These are phyloP conservation scores for Brachyistius frenatus DNA, from an alignment of 2,113 vertebrate species.

Conservation along the genomic window DNA sequence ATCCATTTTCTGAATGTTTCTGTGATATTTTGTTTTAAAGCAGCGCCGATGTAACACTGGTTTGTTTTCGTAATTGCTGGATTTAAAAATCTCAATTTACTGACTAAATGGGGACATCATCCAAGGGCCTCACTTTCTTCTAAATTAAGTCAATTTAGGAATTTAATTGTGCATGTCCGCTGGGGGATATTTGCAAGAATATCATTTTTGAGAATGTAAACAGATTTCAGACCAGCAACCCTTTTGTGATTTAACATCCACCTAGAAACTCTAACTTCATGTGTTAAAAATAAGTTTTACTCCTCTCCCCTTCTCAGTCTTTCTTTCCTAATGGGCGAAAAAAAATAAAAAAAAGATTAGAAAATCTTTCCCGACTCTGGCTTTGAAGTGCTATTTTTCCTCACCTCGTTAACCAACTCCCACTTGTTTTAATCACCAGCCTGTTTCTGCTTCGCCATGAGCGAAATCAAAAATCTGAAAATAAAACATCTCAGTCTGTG, in stretches of 20 bases:
- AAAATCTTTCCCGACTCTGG: slow-evolving; percentile 15
- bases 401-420: slow-evolving; percentile 59
- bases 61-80: slow-evolving; percentile 23
- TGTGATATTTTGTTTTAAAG: slow-evolving; percentile 17
- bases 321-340: slow-evolving; percentile 36
- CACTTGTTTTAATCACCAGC: slow-evolving; percentile 55
- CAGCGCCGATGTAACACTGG: neutral
- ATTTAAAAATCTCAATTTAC: neutral
- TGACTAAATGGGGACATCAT: neutral
- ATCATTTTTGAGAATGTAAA: neutral
- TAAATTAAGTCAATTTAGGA: neutral
- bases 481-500: slow-evolving; percentile 54
- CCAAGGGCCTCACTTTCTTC: neutral
- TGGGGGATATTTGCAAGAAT: slow-evolving; percentile 2
- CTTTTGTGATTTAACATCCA: neutral
- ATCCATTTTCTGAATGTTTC: slow-evolving; percentile 33
- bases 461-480: slow-evolving; percentile 56
- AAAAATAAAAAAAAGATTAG: slow-evolving; percentile 9
- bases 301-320: neutral
- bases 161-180: neutral
- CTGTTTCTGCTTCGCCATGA: slow-evolving; percentile 44
- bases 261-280: neutral
- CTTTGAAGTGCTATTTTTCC: slow-evolving; percentile 47
- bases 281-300: slow-evolving; percentile 2
- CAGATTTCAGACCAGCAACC: neutral